Base-by-base conservation (phyloP, 2,888 invertebrate species). In the Polymixis lichenea region DNA sequence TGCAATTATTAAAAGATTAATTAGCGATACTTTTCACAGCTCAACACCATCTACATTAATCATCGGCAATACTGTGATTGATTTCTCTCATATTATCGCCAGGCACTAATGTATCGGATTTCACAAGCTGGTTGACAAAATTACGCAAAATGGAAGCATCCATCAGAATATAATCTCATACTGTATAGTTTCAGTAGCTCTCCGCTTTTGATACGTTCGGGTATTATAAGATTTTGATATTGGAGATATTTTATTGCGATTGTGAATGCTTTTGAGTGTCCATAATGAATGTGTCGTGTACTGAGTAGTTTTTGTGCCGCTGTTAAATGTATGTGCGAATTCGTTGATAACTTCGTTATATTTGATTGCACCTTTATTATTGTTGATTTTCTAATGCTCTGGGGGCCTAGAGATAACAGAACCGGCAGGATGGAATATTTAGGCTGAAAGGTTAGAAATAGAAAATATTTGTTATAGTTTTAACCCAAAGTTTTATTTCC, bases 81-180 rank as follows among this genome's bases (percentile, higher is more conserved):
- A 76, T 85, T 81, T 82, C 85, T 83, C 38, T 56, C 22, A 56
- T 28, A 60, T 46, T 70, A 77, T 71, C 58, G 25, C 13, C 62
- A 83, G 83, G 85, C 85, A 46, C 85, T 81, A 64, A 85, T 72
- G 66, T 62, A 84, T 71, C 61, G 38, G 53, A 62, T 58, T 66
- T 72, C n/a, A 51, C 25, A 53, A 53, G 5, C 17, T 70, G 56
- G 68, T 62, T 68, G 75, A 73, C 25, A 79, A 67, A n/a, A 70
- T 83, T 46, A 62, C 62, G 25, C 46, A 64, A 65, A 82, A 72
- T 68, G 65, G 32, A 58, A n/a, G 43, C 25, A 68, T 83, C 72
- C 46, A 72, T 81, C 64, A 43, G 67, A 53, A 46, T 53, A 13
- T 55, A 22, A 68, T 49, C 58, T 71, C 65, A 11, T 62, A 32